phyloP scores from a whole-genome alignment of 2,888 invertebrate species.

The Drosophila cracens region DNA sequence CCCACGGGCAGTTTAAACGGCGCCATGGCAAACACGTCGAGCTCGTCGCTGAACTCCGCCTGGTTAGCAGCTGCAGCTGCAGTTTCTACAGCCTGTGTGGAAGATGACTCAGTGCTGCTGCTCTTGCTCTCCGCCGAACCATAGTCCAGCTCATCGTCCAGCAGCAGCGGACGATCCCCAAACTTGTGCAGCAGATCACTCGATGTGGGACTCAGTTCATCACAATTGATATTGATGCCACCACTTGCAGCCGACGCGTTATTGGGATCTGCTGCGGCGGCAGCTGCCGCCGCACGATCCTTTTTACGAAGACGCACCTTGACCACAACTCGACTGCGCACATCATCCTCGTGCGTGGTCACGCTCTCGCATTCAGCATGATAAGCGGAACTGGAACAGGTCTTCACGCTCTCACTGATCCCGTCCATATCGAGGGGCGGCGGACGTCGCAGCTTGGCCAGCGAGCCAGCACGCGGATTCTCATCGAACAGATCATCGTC shows the following conservation, averaged over 20 bases:
- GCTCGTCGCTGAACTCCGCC: conserved; percentile 84
- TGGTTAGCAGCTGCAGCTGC: neutral
- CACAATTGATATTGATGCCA: conserved; percentile 35
- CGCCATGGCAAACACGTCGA: conserved; percentile 90
- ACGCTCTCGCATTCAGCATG: conserved; percentile 91
- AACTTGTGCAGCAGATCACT: conserved; percentile 90
- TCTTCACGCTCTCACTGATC: conserved; percentile 88
- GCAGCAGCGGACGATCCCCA: conserved; percentile 90
- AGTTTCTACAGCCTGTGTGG: conserved; percentile 29
- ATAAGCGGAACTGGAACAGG: conserved; percentile 89
- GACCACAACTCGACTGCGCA: conserved; percentile 85
- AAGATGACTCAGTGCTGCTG: conserved; percentile 70
- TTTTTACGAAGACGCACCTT: conserved; percentile 86
- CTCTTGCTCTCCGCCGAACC: conserved; percentile 85
- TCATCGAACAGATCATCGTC: conserved; percentile 86
- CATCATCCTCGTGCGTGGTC: conserved; percentile 87
- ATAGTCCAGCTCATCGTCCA: conserved; percentile 91
- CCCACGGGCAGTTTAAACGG: conserved; percentile 86
- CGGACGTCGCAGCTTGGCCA: conserved; percentile 81
- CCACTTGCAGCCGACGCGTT: neutral
- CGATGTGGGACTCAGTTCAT: conserved; percentile 85
- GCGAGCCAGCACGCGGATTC: conserved; percentile 77
- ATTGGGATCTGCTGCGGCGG: conserved; percentile 38
- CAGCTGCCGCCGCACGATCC: conserved; percentile 80
- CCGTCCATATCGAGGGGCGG: conserved; percentile 85